Percentiles rank a stretch among this genome's conserved stretches.
Conservation (phyloP, 2,888 invertebrate species). For the Conomelus anceps region DNA sequence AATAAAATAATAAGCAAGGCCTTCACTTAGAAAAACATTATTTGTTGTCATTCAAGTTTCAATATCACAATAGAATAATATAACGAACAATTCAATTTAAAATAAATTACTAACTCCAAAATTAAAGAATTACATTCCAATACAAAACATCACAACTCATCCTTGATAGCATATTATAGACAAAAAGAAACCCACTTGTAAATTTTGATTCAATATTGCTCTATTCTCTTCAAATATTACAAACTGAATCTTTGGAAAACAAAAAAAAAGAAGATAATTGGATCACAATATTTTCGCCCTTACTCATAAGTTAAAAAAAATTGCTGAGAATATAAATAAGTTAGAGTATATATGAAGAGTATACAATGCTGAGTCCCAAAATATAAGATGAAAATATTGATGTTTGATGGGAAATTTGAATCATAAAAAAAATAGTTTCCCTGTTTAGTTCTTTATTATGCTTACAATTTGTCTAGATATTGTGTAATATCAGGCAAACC, state of each 20-base stretch:
- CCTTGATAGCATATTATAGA: neutral
- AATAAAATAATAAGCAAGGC: too few species aligned
- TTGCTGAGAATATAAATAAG: neutral
- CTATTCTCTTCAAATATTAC: neutral
- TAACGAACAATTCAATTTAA: too few species aligned
- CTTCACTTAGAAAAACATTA: too few species aligned
- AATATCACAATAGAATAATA: too few species aligned
- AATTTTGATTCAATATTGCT: neutral
- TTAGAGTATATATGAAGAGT: neutral
- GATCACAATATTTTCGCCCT: neutral
- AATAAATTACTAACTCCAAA: too few species aligned
- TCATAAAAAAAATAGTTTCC: neutral
- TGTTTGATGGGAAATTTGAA: neutral
- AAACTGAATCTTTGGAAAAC: neutral
- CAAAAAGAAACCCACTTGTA: neutral
- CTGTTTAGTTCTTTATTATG: neutral
- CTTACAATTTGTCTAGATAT: constrained; percentile 99
- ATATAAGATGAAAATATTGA: neutral
- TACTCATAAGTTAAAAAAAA: neutral
- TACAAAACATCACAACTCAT: too few species aligned
- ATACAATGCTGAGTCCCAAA: neutral
- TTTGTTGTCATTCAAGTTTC: too few species aligned
- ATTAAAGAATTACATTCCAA: too few species aligned
- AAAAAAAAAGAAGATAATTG: neutral
- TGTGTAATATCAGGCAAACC: constrained; percentile 90